phyloP scores from a whole-genome alignment of 2,797 vertebrate species.

The Peromyscus attwateri region DNA sequence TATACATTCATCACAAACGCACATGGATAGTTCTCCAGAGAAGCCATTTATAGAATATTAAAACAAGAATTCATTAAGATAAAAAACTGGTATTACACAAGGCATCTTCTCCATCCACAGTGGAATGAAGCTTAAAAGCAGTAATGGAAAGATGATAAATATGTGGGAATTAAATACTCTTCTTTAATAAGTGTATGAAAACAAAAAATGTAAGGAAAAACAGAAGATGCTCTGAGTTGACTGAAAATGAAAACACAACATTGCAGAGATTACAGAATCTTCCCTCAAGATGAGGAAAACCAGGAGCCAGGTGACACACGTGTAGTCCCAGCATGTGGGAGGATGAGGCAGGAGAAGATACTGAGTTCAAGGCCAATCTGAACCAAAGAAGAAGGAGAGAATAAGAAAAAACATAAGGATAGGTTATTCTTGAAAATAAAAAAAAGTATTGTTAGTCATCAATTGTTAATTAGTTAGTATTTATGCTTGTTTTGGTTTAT shows the following conservation, averaged over 20 bases:
- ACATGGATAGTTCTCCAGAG: neutral
- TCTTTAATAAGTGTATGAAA: constrained; percentile 38
- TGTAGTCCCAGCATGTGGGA: neutral
- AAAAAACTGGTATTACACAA: neutral
- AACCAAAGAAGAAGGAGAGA: neutral
- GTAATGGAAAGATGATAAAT: neutral
- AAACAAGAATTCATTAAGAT: neutral
- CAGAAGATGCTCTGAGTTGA: neutral
- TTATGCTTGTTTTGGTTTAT: neutral
- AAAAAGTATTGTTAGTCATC: neutral
- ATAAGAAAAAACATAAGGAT: neutral
- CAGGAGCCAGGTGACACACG: neutral
- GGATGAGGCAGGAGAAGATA: too few species aligned
- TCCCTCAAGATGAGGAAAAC: neutral
- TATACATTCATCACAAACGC: neutral
- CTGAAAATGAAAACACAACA: neutral
- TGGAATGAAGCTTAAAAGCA: constrained; percentile 1
- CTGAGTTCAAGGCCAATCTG: neutral
- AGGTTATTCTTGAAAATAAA: neutral
- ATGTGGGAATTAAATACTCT: neutral
- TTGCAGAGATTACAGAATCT: neutral
- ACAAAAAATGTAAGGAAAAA: constrained; percentile 10
- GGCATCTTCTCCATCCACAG: neutral
- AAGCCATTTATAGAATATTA: neutral
- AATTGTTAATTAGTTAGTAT: neutral